Base-by-base conservation (phyloP, 2,888 invertebrate species). In the Drosophila paramelanica region DNA sequence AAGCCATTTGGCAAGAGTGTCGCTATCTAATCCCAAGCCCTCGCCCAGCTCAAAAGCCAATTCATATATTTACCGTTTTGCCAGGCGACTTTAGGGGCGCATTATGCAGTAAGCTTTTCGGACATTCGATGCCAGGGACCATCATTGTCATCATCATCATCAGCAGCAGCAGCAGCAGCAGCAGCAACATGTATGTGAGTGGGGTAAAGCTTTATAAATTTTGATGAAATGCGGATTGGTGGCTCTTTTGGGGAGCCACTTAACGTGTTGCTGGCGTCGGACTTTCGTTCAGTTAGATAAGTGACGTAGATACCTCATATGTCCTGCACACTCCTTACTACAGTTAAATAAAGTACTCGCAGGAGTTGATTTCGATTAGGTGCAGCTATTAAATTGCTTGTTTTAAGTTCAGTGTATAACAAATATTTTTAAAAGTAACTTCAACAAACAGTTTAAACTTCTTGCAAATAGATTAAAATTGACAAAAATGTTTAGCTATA, bases 61-160 rank as follows among this genome's bases (percentile, higher is more conserved):
- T 83, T 83, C 83, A 83, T 83, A 87, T 87, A 83, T 83, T 84
- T 83, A 87, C 87, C 84, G 87, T 71, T 79, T 71, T 73, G 80
- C 66, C 77, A 67, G 59, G 58, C 65, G 75, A 81, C 75, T 69
- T 79, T 78, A 60, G 78, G 73, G 75, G 62, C 74, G 64, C 69
- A 79, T 82, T 73, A 70, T 49, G 49, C 76, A 25, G 60, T 74
- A 73, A 74, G 77, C 67, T 71, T 71, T 67, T 62, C 43, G 67
- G 76, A 43, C 67, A 72, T 65, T 71, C 61, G 38, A 43, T 60
- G 65, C 38, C 20, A 53, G 67, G 33, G n/a, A 46, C 42, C 36
- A 14, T 13, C 36, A 57, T 14, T 43, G 45, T 27, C 41, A 46
- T 39, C 61, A 47, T n/a, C 47, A 38, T 42, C 31, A 49, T 38